These are phyloP conservation scores for Chloropsis cyanopogon DNA, from an alignment of 2,113 vertebrate genomes.

Conservation along the genomic window DNA sequence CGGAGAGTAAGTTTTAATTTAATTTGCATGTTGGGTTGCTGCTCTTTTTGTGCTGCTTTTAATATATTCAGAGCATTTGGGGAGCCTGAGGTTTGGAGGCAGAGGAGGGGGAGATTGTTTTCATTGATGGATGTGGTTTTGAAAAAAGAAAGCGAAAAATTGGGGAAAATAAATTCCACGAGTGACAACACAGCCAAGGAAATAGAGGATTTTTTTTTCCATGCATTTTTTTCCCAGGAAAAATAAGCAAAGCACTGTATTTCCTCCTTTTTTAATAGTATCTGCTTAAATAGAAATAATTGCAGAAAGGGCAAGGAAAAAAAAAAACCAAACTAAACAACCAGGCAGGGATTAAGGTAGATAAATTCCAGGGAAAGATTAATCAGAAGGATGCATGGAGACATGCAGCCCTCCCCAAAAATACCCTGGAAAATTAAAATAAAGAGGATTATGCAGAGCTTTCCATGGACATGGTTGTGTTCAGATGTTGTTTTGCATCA, in stretches of 20 bases:
- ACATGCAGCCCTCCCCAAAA: neutral
- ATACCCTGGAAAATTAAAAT: neutral
- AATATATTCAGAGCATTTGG: conserved; percentile 13
- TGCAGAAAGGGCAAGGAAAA: neutral
- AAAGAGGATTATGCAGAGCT: neutral
- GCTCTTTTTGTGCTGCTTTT: conserved; percentile 35
- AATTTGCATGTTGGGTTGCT: conserved; percentile 46
- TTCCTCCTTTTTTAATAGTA: neutral
- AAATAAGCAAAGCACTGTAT: neutral
- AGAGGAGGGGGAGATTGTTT: neutral
- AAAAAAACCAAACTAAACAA: neutral
- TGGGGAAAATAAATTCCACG: neutral
- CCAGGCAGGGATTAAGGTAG: neutral
- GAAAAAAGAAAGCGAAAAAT: neutral
- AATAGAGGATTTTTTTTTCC: accelerated
- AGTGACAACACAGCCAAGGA: neutral
- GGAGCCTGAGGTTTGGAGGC: conserved; percentile 16
- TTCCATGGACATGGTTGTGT: neutral
- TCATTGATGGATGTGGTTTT: neutral
- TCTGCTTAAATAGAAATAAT: neutral
- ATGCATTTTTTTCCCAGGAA: neutral
- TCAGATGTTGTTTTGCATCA: neutral
- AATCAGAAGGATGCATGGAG: neutral
- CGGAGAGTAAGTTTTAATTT: neutral
- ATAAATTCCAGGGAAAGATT: neutral